Conservation (phyloP, 2,113 vertebrate genomes). For the Hippocampus abdominalis region DNA sequence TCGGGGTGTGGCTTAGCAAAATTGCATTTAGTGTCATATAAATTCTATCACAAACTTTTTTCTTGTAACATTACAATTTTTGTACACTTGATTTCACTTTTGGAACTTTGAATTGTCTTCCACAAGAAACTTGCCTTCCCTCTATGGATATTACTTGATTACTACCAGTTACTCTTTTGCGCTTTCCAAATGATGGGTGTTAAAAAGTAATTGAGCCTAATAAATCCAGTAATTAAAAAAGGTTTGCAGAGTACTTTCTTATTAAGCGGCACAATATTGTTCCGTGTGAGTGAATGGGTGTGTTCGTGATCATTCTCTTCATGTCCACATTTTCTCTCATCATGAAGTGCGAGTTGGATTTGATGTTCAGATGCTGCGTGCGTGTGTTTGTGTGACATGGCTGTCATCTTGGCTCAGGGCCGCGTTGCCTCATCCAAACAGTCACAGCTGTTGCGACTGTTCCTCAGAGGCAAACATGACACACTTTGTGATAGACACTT, state of each 20-base stretch:
- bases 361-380: background rate
- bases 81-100: too few species aligned
- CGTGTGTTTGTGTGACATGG: constrained; percentile 29
- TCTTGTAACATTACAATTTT: too few species aligned
- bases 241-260: background rate
- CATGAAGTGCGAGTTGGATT: background rate
- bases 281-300: background rate
- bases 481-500: constrained; percentile 38
- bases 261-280: background rate
- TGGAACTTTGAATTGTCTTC: too few species aligned
- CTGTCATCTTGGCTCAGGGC: constrained; percentile 58
- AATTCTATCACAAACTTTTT: too few species aligned
- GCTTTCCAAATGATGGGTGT: background rate
- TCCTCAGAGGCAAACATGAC: constrained; percentile 50
- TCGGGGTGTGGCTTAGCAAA: too few species aligned
- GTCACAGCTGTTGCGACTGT: constrained; percentile 51
- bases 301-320: background rate
- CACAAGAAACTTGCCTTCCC: too few species aligned
- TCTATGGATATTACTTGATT: too few species aligned
- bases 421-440: constrained; percentile 62
- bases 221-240: background rate
- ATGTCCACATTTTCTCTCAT: background rate
- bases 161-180: background rate
- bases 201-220: background rate
- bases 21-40: too few species aligned